These are phyloP conservation scores for Sinotaia quadrata DNA, from an alignment of 2,888 invertebrate species.

Conservation along the genomic window DNA sequence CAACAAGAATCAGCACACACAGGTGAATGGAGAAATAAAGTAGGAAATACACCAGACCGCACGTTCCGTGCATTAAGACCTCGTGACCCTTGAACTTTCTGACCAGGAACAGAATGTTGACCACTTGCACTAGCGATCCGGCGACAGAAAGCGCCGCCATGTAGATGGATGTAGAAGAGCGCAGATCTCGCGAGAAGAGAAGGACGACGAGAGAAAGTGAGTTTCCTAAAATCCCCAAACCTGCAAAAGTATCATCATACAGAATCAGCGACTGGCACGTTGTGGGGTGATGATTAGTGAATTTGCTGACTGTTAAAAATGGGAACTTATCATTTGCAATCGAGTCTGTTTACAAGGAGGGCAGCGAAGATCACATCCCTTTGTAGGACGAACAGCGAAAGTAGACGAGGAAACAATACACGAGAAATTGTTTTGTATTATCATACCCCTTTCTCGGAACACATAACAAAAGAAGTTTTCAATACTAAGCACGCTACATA, in stretches of 20 bases:
- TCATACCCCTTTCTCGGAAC: no score
- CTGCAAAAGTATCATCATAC: background rate
- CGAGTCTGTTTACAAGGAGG: no score
- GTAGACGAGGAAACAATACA: no score
- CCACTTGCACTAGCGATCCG: constrained; percentile 31
- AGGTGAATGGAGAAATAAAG: constrained; percentile 33
- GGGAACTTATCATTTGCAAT: no score
- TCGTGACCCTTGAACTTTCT: constrained; percentile 34
- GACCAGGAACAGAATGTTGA: constrained; percentile 32
- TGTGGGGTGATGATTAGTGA: no score
- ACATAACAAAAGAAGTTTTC: no score
- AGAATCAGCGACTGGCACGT: no score
- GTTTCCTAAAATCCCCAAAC: constrained; percentile 32
- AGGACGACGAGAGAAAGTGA: constrained; percentile 30
- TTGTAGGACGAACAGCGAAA: no score
- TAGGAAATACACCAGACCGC: constrained; percentile 30
- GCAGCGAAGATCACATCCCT: no score
- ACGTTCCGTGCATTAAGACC: constrained; percentile 23
- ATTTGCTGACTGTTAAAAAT: no score
- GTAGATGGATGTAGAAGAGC: constrained; percentile 31
- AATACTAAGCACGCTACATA: no score
- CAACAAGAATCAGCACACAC: constrained; percentile 29
- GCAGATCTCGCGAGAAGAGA: constrained; percentile 3
- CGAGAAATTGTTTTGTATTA: no score
- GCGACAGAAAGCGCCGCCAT: constrained; percentile 29